Evolutionary conservation across 2,113 vertebrate species (phyloP).

Genomic region (Marmota flaviventris): DNA sequence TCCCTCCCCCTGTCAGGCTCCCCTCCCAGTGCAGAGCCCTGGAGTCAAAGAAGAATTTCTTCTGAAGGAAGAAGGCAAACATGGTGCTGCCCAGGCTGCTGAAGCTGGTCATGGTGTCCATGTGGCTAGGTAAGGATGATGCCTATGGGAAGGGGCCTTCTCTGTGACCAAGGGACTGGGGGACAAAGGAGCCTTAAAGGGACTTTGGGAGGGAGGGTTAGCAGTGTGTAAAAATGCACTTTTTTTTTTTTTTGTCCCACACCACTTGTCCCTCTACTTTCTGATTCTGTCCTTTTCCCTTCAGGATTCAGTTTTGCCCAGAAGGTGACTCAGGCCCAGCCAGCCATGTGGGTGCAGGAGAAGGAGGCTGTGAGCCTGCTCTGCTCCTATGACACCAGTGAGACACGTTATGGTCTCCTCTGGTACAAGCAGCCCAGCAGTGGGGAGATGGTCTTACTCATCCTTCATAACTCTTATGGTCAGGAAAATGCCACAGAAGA

Average conservation of each 20-base stretch:
- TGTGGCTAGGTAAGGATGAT: not conserved
- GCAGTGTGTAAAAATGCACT: too few relatives aligned
- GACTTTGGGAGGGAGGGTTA: too few relatives aligned
- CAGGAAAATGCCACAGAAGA: too few relatives aligned
- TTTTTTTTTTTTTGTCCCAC: too few relatives aligned
- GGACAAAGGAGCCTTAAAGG: too few relatives aligned
- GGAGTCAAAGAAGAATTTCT: not conserved
- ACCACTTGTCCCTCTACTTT: too few relatives aligned
- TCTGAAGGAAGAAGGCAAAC: not conserved
- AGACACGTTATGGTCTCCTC: not conserved
- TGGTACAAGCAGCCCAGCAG: constrained; percentile 39
- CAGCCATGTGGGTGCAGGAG: not conserved
- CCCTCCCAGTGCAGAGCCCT: too few relatives aligned
- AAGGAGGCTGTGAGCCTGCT: not conserved
- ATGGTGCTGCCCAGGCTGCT: not conserved
- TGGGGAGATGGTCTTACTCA: too few relatives aligned
- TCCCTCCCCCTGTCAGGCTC: not conserved
- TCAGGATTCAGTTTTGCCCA: too few relatives aligned
- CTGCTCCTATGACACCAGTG: not conserved
- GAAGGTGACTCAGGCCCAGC: too few relatives aligned
- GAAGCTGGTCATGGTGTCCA: not conserved
- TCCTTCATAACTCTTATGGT: too few relatives aligned
- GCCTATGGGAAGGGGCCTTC: rapidly evolving
- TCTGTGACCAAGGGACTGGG: not conserved
- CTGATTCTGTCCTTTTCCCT: too few relatives aligned